A percentile compares a stretch with the other conserved stretches of the same genome.
phyloP scores from a whole-genome alignment of 2,888 invertebrate species.

The Caenorhabditis japonica region DNA sequence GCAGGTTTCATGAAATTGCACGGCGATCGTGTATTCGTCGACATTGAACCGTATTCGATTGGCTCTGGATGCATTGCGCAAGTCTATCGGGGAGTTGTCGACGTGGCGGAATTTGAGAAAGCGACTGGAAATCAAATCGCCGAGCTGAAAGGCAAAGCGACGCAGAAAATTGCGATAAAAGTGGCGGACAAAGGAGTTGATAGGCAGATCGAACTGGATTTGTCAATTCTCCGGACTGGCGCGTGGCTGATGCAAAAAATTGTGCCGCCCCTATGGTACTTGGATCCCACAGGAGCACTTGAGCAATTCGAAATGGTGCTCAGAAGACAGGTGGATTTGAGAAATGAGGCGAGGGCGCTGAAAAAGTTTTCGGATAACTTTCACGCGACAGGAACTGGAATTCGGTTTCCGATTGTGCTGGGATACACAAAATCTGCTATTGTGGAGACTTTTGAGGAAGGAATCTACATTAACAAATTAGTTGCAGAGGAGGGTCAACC shows the following conservation, averaged over 20 bases:
- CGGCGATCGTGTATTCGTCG: constrained; percentile 74
- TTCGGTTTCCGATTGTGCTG: constrained; percentile 78
- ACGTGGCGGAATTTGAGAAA: constrained; percentile 59
- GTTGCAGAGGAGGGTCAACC: constrained; percentile 63
- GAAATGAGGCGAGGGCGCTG: constrained; percentile 79
- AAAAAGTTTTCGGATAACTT: constrained; percentile 79
- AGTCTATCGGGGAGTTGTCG: constrained; percentile 76
- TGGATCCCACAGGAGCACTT: constrained; percentile 79
- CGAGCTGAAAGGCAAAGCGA: constrained; percentile 51
- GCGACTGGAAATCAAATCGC: constrained; percentile 50
- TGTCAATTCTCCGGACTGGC: constrained; percentile 75
- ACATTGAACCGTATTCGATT: constrained; percentile 78
- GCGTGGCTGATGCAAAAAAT: constrained; percentile 54
- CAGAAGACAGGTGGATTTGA: constrained; percentile 79
- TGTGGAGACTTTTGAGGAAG: constrained; percentile 80
- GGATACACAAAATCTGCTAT: constrained; percentile 78
- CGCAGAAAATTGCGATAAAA: constrained; percentile 65
- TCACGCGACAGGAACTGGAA: constrained; percentile 66
- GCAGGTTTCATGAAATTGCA: constrained; percentile 47
- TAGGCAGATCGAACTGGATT: constrained; percentile 77
- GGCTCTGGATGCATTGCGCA: constrained; percentile 81
- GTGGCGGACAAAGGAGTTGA: constrained; percentile 79
- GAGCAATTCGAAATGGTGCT: constrained; percentile 79
- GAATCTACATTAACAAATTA: constrained; percentile 65
- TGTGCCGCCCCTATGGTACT: constrained; percentile 77